A percentile compares a stretch with the other conserved stretches of the same genome.
These are phyloP conservation scores for Danaus chrysippus DNA, from an alignment of 2,888 invertebrate genomes.

Conservation along the genomic window DNA sequence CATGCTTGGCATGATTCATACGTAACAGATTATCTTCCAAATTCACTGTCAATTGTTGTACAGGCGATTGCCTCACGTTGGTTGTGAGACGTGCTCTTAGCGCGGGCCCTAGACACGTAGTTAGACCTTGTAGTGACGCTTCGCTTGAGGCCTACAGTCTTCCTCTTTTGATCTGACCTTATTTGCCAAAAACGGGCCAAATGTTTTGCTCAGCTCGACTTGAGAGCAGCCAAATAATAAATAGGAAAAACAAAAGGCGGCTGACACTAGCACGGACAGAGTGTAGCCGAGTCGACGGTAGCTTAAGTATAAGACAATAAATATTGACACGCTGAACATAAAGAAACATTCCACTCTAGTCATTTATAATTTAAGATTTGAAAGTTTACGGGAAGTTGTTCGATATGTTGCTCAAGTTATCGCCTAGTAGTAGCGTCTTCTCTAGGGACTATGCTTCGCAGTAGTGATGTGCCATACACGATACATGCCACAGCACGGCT, in stretches of 20 bases:
- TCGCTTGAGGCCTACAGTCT: slow-evolving; percentile 72
- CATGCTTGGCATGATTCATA: slow-evolving; percentile 71
- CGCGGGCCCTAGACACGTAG: slow-evolving; percentile 66
- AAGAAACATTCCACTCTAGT: slow-evolving; percentile 74
- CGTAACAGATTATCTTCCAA: slow-evolving; percentile 64
- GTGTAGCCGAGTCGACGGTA: slow-evolving; percentile 36
- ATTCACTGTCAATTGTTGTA: slow-evolving; percentile 71
- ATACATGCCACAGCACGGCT: slow-evolving; percentile 52
- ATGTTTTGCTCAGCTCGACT: slow-evolving; percentile 57
- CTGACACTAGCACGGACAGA: slow-evolving; percentile 12
- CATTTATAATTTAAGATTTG: slow-evolving; percentile 47
- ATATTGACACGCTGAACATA: slow-evolving; percentile 49
- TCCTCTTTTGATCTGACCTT: slow-evolving; percentile 46
- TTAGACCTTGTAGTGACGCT: slow-evolving; percentile 70
- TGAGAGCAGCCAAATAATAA: slow-evolving; percentile 16
- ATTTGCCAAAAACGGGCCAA: slow-evolving; percentile 71
- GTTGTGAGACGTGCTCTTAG: slow-evolving; percentile 76
- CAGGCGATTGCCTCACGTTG: slow-evolving; percentile 72
- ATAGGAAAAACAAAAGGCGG: slow-evolving; percentile 13
- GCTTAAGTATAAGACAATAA: slow-evolving; percentile 74
- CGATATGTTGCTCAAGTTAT: slow-evolving; percentile 71
- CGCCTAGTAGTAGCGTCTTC: slow-evolving; percentile 61
- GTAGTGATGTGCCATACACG: slow-evolving; percentile 71
- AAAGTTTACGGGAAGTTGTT: slow-evolving; percentile 37
- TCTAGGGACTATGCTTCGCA: slow-evolving; percentile 51